Percentiles rank a stretch among this genome's conserved stretches.
Conservation (phyloP, 2,888 invertebrate genomes). For the Rugalucina vietnamica region DNA sequence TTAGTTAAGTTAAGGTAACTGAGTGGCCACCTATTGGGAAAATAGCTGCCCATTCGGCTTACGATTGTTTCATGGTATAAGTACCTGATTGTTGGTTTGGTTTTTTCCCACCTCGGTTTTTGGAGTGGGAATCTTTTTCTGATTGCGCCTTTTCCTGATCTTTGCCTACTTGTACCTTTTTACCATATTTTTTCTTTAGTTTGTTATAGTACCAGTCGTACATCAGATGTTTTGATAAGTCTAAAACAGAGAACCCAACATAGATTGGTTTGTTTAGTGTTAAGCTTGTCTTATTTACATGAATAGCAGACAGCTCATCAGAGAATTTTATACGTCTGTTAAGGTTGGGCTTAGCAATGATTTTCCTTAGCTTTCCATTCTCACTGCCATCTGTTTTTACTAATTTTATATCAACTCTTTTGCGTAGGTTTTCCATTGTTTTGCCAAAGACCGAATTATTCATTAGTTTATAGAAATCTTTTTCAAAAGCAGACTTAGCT, state of each 20-base stretch:
- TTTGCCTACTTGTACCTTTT: too few species aligned
- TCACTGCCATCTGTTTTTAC: conserved; percentile 31
- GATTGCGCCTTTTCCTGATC: too few species aligned
- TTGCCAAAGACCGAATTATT: conserved; percentile 43
- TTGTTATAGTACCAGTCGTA: conserved; percentile 79
- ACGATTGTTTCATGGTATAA: too few species aligned
- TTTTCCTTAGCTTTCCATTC: conserved; percentile 25
- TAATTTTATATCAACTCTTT: conserved; percentile 34
- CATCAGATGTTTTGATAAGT: conserved; percentile 46
- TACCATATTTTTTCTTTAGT: conserved; percentile 73
- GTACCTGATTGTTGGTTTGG: too few species aligned
- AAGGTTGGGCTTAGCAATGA: conserved; percentile 29
- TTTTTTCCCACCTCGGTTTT: too few species aligned
- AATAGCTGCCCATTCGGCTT: too few species aligned
- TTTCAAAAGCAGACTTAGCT: conserved; percentile 63
- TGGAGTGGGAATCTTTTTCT: too few species aligned
- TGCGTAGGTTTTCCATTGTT: conserved; percentile 33
- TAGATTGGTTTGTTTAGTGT: conserved; percentile 51
- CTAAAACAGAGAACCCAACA: conserved; percentile 45
- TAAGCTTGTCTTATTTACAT: conserved; percentile 45
- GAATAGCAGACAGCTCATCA: conserved; percentile 37
- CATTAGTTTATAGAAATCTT: conserved; percentile 36
- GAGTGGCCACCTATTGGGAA: too few species aligned
- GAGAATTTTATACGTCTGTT: conserved; percentile 39
- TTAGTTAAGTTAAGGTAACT: too few species aligned